These are phyloP conservation scores for Apantesis nais DNA, from an alignment of 2,888 invertebrate species.

Conservation along the genomic window DNA sequence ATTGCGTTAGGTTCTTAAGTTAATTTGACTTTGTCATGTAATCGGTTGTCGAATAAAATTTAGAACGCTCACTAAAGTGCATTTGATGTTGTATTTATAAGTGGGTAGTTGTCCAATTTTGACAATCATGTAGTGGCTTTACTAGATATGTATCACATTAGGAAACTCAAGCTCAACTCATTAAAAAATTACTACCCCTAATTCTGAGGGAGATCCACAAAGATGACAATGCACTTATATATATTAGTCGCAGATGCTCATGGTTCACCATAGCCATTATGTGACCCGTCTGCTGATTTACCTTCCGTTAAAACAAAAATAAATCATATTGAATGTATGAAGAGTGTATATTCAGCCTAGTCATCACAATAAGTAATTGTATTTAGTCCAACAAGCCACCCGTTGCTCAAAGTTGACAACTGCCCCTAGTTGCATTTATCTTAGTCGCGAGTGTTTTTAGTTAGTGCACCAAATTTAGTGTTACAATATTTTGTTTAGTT, in stretches of 20 bases:
- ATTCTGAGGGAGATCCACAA: no score
- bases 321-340: no score
- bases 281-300: no score
- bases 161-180: background rate
- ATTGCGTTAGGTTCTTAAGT: background rate
- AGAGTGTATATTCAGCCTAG: background rate
- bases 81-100: constrained; percentile 32
- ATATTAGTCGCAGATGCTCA: no score
- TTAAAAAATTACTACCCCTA: no score
- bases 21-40: background rate
- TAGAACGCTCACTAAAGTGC: constrained; percentile 39
- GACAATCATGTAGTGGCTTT: background rate
- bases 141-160: background rate
- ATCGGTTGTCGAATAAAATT: background rate
- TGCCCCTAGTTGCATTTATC: constrained; percentile 41
- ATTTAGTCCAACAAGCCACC: background rate
- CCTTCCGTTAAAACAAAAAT: no score
- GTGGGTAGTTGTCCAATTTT: constrained; percentile 6
- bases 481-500: constrained; percentile 41
- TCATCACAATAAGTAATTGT: background rate
- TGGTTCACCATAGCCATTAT: no score
- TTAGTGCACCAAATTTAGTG: constrained; percentile 52
- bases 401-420: constrained; percentile 12
- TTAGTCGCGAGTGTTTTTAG: constrained; percentile 40
- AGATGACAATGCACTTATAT: no score